Conservation (phyloP, 2,888 invertebrate genomes). For the Embidobia sp. region DNA sequence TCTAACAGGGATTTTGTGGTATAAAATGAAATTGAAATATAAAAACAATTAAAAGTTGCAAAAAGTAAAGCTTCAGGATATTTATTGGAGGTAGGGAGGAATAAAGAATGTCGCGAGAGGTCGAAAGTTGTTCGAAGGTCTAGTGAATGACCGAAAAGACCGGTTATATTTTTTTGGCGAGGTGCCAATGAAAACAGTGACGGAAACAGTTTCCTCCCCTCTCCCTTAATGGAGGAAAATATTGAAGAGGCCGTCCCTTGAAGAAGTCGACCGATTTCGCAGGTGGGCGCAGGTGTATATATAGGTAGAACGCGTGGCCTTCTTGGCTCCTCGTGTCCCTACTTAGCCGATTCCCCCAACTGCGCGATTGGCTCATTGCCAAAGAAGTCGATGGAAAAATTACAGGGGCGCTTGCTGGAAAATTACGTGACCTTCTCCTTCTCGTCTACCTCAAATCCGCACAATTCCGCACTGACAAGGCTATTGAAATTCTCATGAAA, state of each 20-base stretch:
- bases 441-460: constrained; percentile 52
- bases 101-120: too few species aligned
- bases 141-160: constrained; percentile 42
- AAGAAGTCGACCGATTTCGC: constrained; percentile 37
- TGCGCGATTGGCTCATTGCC: constrained; percentile 69
- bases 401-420: constrained; percentile 67
- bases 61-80: too few species aligned
- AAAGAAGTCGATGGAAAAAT: constrained; percentile 70
- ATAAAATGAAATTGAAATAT: too few species aligned
- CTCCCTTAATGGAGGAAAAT: constrained; percentile 77
- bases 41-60: too few species aligned
- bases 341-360: constrained; percentile 43
- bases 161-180: constrained; percentile 76
- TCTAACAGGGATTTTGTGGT: too few species aligned
- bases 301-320: too few species aligned
- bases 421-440: constrained; percentile 69
- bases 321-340: constrained; percentile 39
- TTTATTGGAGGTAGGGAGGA: too few species aligned
- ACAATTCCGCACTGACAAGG: constrained; percentile 55
- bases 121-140: constrained; percentile 35
- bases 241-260: constrained; percentile 66
- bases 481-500: constrained; percentile 67
- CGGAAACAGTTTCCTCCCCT: constrained; percentile 70
- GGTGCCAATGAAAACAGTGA: constrained; percentile 74
- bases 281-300: constrained; percentile 48